These are phyloP conservation scores for Drosophila nasuta DNA, from an alignment of 1,140 invertebrate genomes.

Conservation along the genomic window DNA sequence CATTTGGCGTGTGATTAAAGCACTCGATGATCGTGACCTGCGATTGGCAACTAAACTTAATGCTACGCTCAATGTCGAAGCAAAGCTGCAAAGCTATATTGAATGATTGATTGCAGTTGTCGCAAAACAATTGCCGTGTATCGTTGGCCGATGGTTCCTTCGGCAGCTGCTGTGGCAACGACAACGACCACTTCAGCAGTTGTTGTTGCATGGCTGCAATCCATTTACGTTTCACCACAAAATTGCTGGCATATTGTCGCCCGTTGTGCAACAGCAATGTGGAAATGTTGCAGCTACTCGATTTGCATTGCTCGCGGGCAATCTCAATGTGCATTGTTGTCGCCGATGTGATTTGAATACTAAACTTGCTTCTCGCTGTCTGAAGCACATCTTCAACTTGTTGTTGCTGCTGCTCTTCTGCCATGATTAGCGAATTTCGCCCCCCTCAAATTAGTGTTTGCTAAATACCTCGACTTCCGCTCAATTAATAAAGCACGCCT, in stretches of 20 bases:
- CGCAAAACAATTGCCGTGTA: too few relatives aligned
- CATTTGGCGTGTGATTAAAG: too few relatives aligned
- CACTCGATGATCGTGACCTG: too few relatives aligned
- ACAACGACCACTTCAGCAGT: too few relatives aligned
- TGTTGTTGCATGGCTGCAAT: too few relatives aligned
- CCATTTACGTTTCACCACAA: background rate
- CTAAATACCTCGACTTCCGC: slow-evolving; percentile 4
- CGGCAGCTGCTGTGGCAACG: too few relatives aligned
- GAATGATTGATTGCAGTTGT: too few relatives aligned
- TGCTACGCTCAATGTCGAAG: too few relatives aligned
- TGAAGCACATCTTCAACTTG: background rate
- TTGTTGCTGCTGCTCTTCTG: background rate
- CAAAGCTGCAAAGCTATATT: too few relatives aligned
- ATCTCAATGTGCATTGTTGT: slow-evolving; percentile 18
- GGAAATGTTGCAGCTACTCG: slow-evolving; percentile 9
- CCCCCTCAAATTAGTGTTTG: slow-evolving; percentile 10
- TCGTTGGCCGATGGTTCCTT: too few relatives aligned
- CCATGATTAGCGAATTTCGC: background rate
- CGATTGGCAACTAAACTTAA: too few relatives aligned
- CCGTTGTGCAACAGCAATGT: slow-evolving; percentile 23
- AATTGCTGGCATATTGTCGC: slow-evolving; percentile 13
- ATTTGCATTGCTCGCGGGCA: background rate
- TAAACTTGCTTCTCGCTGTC: background rate
- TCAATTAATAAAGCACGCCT: slow-evolving; percentile 42
- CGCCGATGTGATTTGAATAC: background rate